Evolutionary conservation across 2,888 invertebrate species (phyloP).

Genomic region (Psylliodes chrysocephalus): DNA sequence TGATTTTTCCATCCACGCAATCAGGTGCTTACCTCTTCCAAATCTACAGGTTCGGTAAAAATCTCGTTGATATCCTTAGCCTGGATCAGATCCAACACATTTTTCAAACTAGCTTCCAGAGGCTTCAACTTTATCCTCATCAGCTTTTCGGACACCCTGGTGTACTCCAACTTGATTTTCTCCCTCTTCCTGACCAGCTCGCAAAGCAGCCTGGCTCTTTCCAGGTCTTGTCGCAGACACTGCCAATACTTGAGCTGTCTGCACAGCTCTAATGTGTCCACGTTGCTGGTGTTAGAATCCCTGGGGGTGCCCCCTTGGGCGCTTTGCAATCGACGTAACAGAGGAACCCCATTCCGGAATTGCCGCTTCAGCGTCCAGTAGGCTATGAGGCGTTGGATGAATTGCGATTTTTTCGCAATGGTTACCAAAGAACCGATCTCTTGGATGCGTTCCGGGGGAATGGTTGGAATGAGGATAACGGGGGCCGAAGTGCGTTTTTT

Average conservation of each 20-base stretch:
- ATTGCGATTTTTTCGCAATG: conserved; percentile 79
- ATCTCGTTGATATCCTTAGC: conserved; percentile 86
- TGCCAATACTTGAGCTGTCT: conserved; percentile 94
- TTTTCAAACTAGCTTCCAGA: conserved; percentile 79
- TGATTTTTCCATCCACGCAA: conserved; percentile 36
- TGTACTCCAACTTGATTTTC: conserved; percentile 89
- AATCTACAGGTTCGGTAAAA: conserved; percentile 93
- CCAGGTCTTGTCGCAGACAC: conserved; percentile 91
- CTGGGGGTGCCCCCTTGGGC: conserved; percentile 57
- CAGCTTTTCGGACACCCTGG: conserved; percentile 83
- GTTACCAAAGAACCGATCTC: conserved; percentile 85
- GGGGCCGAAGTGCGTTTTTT: conserved; percentile 91
- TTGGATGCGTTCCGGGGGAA: conserved; percentile 87
- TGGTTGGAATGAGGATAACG: conserved; percentile 92
- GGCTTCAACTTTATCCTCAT: conserved; percentile 85
- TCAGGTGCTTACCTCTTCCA: conserved; percentile 70
- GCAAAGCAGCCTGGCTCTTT: conserved; percentile 89
- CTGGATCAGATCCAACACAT: conserved; percentile 80
- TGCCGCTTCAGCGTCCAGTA: conserved; percentile 98
- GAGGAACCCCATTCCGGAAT: conserved; percentile 93
- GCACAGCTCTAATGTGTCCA: conserved; percentile 79
- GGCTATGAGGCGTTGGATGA: conserved; percentile 89
- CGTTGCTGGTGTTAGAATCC: conserved; percentile 59
- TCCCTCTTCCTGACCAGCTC: conserved; percentile 96
- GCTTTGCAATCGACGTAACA: conserved; percentile 85